Percentiles rank a stretch among this genome's conserved stretches.
Evolutionary conservation across 2,113 vertebrate genomes (phyloP).

Genomic region (Erythrocercus mccallii): DNA sequence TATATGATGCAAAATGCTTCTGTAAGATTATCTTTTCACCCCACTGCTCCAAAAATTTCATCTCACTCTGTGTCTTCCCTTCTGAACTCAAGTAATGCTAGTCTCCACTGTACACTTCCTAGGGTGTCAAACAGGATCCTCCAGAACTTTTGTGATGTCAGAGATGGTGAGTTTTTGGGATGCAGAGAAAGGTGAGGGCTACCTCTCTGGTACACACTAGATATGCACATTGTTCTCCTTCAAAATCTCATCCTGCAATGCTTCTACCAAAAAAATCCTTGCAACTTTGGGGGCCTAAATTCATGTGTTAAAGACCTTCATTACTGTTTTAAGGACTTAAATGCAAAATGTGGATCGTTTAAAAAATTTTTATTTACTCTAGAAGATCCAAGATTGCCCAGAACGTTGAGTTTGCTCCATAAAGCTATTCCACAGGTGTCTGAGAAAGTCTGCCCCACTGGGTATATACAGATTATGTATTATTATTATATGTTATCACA

Average conservation of each 20-base stretch:
- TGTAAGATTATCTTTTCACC: not conserved
- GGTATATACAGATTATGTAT: too few species aligned
- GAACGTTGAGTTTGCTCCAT: not conserved
- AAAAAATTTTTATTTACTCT: not conserved
- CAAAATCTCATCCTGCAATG: not conserved
- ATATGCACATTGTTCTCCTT: not conserved
- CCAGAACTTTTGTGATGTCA: not conserved
- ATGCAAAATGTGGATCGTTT: not conserved
- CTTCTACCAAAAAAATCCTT: not conserved
- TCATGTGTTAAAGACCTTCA: not conserved
- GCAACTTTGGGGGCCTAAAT: not conserved
- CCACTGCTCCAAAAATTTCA: not conserved
- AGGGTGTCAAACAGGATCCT: not conserved
- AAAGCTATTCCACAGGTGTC: not conserved
- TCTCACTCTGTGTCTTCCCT: not conserved
- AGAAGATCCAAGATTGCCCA: not conserved
- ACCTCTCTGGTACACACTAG: not conserved
- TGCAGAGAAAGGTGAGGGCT: not conserved
- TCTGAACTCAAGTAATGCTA: not conserved
- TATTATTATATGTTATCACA: not conserved
- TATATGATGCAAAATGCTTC: not conserved
- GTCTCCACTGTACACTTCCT: not conserved
- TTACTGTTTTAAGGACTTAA: not conserved
- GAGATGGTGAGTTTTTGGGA: not conserved
- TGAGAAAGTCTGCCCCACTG: not conserved